Conservation (phyloP, 2,113 vertebrate species). For the Australoheros scitulus region DNA sequence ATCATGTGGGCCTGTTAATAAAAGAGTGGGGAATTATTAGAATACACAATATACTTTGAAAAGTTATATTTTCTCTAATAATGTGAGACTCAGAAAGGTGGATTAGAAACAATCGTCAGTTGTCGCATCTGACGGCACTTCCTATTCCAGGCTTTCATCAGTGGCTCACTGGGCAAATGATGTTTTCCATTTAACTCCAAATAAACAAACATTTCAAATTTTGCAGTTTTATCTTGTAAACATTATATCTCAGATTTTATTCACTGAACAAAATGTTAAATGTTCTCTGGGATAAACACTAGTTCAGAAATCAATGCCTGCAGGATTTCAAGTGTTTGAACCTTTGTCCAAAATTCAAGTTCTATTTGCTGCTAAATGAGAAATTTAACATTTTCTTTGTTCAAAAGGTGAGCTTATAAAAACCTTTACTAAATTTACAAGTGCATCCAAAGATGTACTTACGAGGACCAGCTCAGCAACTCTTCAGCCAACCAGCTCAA, state of each 20-base stretch:
- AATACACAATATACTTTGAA: neutral
- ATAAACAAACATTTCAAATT: neutral
- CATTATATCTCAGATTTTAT: neutral
- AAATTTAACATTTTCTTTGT: neutral
- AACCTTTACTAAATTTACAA: neutral
- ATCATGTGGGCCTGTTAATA: slow-evolving; percentile 1
- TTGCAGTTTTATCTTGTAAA: too few relatives aligned
- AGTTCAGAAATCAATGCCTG: neutral
- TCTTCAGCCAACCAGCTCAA: neutral
- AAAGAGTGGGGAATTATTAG: neutral
- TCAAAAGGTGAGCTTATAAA: neutral
- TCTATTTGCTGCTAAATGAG: neutral
- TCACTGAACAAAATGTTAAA: neutral
- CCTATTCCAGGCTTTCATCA: slow-evolving; percentile 88
- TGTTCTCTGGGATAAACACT: neutral
- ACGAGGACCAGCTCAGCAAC: neutral
- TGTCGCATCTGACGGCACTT: slow-evolving; percentile 94
- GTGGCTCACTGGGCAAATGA: neutral
- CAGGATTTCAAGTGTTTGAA: neutral
- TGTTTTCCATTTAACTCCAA: neutral
- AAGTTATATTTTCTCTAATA: neutral
- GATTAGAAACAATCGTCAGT: slow-evolving; percentile 82
- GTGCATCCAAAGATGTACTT: neutral
- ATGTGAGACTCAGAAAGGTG: slow-evolving; percentile 53
- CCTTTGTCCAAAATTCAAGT: neutral